These are phyloP conservation scores for Illadopsis cleaveri DNA, from an alignment of 2,113 vertebrate genomes.

Conservation along the genomic window DNA sequence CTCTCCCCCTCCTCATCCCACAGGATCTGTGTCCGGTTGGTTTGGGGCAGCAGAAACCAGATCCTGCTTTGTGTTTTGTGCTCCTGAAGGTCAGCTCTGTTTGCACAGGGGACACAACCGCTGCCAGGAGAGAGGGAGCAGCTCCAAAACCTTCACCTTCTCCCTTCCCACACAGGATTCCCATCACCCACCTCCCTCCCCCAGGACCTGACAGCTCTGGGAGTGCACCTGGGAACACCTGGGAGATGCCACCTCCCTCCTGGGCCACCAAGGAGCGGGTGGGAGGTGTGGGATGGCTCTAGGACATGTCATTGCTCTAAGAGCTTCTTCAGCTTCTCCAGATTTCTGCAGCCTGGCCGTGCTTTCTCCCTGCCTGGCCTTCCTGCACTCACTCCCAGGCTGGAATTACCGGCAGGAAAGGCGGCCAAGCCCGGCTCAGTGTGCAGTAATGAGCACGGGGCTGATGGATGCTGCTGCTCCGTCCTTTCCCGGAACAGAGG, in stretches of 20 bases:
- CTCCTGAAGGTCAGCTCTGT: neutral
- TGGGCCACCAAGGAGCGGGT: neutral
- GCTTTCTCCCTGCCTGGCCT: neutral
- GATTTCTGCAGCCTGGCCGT: neutral
- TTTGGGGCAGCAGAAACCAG: neutral
- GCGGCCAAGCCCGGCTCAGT: neutral
- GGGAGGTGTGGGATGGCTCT: fast-evolving
- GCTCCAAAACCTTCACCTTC: neutral
- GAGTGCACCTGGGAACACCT: fast-evolving
- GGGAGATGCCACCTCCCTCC: neutral
- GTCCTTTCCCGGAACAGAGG: neutral
- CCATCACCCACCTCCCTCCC: neutral
- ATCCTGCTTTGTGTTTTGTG: neutral
- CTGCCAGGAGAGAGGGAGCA: neutral
- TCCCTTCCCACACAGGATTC: neutral
- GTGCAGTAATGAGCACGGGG: neutral
- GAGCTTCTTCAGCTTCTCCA: neutral
- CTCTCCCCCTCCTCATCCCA: no score
- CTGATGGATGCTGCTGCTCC: neutral
- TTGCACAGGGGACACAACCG: neutral
- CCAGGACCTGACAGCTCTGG: fast-evolving
- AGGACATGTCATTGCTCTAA: neutral
- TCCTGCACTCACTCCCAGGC: neutral
- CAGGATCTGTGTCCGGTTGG: fast-evolving
- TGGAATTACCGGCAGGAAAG: neutral